Evolutionary conservation across 1,140 invertebrate species (phyloP).

Genomic region (Drosophila pallidifrons): DNA sequence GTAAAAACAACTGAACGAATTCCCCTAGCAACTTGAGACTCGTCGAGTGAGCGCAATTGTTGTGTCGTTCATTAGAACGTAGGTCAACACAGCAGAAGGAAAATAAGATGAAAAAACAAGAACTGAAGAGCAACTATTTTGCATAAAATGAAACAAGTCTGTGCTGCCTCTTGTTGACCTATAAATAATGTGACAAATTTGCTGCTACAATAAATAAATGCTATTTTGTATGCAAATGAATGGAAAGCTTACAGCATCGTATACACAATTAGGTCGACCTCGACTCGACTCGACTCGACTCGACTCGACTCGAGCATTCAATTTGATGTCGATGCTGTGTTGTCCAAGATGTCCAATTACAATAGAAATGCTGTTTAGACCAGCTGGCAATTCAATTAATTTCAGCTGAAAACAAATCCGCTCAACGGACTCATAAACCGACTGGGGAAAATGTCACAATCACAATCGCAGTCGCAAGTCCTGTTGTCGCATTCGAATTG

Average conservation of each 20-base stretch:
- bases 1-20: constrained; percentile 33
- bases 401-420: constrained; percentile 35
- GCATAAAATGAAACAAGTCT: constrained; percentile 48
- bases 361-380: constrained; percentile 14
- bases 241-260: constrained; percentile 28
- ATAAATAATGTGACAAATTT: constrained; percentile 76
- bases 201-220: constrained; percentile 71
- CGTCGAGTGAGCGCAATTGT: constrained; percentile 30
- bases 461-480: background rate
- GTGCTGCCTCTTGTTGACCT: constrained; percentile 46
- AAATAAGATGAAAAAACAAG: background rate
- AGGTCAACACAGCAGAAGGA: background rate
- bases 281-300: too few relatives aligned
- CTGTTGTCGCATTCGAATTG: constrained; percentile 23
- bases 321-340: constrained; percentile 6
- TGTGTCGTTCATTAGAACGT: constrained; percentile 46
- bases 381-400: constrained; percentile 13
- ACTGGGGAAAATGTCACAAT: constrained; percentile 1
- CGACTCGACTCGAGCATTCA: background rate
- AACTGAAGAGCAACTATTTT: constrained; percentile 41
- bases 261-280: constrained; percentile 32
- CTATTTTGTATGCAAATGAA: constrained; percentile 68
- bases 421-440: constrained; percentile 22
- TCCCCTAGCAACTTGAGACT: background rate
- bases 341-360: constrained; percentile 22